A percentile compares a stretch with the other conserved stretches of the same genome.
phyloP scores from a whole-genome alignment of 1,140 invertebrate genomes.

The Leguminivora glycinivorella region DNA sequence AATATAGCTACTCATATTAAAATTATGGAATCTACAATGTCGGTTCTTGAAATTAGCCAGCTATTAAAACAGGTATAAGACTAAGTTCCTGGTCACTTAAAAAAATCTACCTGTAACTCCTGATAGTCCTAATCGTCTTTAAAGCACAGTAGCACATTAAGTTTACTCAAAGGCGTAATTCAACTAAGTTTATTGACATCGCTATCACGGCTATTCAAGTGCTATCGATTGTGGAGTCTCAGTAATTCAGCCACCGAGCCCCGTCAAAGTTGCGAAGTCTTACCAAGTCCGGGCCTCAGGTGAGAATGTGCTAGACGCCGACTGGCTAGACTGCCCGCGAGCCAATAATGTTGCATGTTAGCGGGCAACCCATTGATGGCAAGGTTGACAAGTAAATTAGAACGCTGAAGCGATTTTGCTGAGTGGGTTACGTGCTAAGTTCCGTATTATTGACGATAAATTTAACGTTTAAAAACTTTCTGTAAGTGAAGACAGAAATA shows the following conservation, averaged over 20 bases:
- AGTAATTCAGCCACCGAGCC: conserved; percentile 53
- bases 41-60: too few relatives aligned
- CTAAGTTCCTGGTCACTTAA: not conserved
- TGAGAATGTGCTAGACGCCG: conserved; percentile 66
- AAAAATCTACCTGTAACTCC: not conserved
- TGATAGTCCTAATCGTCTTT: not conserved
- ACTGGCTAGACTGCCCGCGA: conserved; percentile 58
- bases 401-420: not conserved
- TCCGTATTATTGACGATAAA: not conserved
- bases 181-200: conserved; percentile 23
- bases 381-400: conserved; percentile 12
- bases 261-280: conserved; percentile 73
- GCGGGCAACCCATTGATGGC: conserved; percentile 33
- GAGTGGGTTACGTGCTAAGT: not conserved
- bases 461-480: not conserved
- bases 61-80: not conserved
- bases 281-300: conserved; percentile 69
- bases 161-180: conserved; percentile 5
- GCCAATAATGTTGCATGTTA: conserved; percentile 48
- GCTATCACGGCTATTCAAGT: conserved; percentile 37
- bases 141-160: not conserved
- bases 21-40: not conserved
- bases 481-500: not conserved
- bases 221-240: conserved; percentile 55
- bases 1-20: too few relatives aligned